phyloP scores from a whole-genome alignment of 1,140 invertebrate genomes.

The Euwallacea fornicatus region DNA sequence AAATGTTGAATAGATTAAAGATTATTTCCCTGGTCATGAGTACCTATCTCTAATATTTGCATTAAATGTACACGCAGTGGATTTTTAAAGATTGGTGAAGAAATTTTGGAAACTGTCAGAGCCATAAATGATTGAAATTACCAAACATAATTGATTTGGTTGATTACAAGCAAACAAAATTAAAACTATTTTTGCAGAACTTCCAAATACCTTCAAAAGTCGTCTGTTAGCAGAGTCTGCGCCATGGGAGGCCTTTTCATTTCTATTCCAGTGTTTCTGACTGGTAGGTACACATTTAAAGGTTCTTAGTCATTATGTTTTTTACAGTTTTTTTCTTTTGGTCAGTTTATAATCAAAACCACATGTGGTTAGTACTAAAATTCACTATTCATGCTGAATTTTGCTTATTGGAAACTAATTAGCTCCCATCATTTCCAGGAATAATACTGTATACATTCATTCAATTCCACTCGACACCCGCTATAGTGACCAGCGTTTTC shows the following conservation, averaged over 20 bases:
- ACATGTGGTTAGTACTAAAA: constrained; percentile 69
- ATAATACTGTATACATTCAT: constrained; percentile 91
- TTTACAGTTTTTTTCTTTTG: constrained; percentile 3
- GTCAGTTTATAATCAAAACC: not conserved
- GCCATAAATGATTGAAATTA: constrained; percentile 38
- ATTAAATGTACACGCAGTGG: too few species aligned
- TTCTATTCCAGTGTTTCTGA: constrained; percentile 90
- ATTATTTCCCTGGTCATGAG: too few species aligned
- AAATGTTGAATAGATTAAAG: too few species aligned
- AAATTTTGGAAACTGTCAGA: too few species aligned
- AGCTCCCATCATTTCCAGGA: constrained; percentile 62
- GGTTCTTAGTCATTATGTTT: not conserved
- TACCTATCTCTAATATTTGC: too few species aligned
- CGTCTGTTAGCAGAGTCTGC: constrained; percentile 84
- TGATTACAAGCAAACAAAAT: too few species aligned
- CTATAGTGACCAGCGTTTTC: constrained; percentile 84
- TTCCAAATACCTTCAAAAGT: constrained; percentile 88
- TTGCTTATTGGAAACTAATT: constrained; percentile 60
- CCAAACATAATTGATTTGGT: constrained; percentile 5
- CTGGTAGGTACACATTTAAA: constrained; percentile 63
- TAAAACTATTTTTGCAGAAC: constrained; percentile 65
- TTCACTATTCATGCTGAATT: too few species aligned
- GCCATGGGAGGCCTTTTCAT: constrained; percentile 91
- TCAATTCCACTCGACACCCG: constrained; percentile 88
- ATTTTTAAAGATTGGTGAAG: too few species aligned